Base-by-base conservation (phyloP, 2,797 vertebrate species). In the Hyperoplus lanceolatus region DNA sequence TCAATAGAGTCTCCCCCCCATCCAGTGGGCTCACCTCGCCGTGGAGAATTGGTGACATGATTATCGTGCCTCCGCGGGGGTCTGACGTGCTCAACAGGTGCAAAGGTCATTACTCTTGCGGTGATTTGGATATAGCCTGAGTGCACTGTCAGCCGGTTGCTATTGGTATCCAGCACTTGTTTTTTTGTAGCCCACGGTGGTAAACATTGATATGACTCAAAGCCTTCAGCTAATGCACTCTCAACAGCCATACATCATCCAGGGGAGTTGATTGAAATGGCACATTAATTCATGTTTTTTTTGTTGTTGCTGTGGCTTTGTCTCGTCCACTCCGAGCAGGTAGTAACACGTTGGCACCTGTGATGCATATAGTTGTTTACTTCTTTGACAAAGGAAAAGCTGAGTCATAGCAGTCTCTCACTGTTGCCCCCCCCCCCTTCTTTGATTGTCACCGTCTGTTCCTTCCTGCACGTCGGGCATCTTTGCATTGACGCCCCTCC, bases 361-460 rank as follows among this genome's bases (percentile, higher is more conserved):
- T 82, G 75, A 87, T 82, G 70, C 54, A 41, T 88, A 76, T 70
- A 80, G 72, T 80, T 89, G 88, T 90, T 90, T 92, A 81, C 90
- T 84, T 86, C 76, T 73, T 75, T 83, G 73, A 79, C 49, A 70
- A 69, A 60, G 83, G 77, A 93, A 91, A 78, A 51, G 62, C 81
- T 93, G 90, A 93, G 86, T 93, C 93, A 94, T 80, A 77, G 79
- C 70, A 57, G 66, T 54, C 50, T 60, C 56, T 62, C 16, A 3
- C 48, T 18, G 43, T 64, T 63, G 55, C 50, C 50, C 48, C 67
- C 64, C 64, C 66, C 57, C 67, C 64, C 64, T 42, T 49, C 48
- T 63, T 59, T 84, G 21, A 68, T 71, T 73, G 78, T 81, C 51
- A 63, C 51, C 59, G 71, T 50, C 70, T n/a, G 29, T 46, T 68